These are phyloP conservation scores for Canis aureus DNA, from an alignment of 2,113 vertebrate species.

Conservation along the genomic window DNA sequence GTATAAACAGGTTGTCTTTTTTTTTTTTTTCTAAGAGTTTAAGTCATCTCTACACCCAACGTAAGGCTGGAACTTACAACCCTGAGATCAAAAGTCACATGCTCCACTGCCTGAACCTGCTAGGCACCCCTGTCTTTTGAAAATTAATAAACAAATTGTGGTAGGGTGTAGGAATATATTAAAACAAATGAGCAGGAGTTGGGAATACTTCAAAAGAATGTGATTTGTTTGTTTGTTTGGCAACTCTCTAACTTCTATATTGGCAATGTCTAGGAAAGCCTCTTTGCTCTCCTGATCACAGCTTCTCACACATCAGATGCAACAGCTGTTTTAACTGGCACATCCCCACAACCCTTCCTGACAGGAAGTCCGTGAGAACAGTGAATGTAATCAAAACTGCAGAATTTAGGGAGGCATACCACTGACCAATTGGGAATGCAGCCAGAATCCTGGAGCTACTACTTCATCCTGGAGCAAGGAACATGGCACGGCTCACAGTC, in stretches of 20 bases:
- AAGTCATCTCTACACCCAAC: neutral
- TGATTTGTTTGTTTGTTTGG: neutral
- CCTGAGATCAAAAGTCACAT: neutral
- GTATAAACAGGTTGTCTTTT: neutral
- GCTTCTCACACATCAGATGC: conserved; percentile 32
- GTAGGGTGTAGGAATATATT: neutral
- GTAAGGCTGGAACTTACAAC: neutral
- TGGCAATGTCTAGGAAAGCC: neutral
- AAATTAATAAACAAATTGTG: conserved; percentile 39
- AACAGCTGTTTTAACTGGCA: conserved; percentile 49
- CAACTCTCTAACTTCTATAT: neutral
- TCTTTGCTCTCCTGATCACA: neutral
- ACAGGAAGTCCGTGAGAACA: neutral
- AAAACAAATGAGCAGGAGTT: conserved; percentile 34
- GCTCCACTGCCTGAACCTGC: neutral
- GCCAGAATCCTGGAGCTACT: neutral
- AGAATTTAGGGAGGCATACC: neutral
- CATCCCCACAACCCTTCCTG: neutral
- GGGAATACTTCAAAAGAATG: neutral
- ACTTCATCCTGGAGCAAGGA: neutral
- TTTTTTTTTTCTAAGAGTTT: neutral
- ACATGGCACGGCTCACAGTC: neutral
- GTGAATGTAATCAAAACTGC: conserved; percentile 9
- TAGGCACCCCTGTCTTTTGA: neutral
- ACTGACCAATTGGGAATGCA: neutral